A percentile compares a stretch with the other conserved stretches of the same genome.
phyloP scores from a whole-genome alignment of 2,888 invertebrate species.

The Cheilosia pagana region DNA sequence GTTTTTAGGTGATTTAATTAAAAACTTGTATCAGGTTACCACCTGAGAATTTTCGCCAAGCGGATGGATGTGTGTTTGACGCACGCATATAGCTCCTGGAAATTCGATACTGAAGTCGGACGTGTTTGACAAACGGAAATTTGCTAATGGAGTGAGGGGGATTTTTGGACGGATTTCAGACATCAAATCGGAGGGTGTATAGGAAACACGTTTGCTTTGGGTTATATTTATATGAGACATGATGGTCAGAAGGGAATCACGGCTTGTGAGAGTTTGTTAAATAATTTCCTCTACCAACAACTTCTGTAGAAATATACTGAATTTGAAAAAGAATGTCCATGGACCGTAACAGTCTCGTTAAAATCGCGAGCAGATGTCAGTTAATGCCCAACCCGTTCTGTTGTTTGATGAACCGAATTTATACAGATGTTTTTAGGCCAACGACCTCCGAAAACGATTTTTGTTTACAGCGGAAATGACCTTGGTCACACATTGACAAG shows the following conservation, averaged over 20 bases:
- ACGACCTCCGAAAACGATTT: not conserved
- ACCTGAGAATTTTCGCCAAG: slow-evolving; percentile 60
- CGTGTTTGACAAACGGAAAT: slow-evolving; percentile 21
- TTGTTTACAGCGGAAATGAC: not conserved
- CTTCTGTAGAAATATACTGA: too few relatives aligned
- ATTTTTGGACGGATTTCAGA: not conserved
- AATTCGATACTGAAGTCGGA: slow-evolving; percentile 36
- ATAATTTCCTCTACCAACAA: too few relatives aligned
- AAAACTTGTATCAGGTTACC: slow-evolving; percentile 60
- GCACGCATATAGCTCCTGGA: slow-evolving; percentile 29
- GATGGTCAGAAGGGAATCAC: too few relatives aligned
- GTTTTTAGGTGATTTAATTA: slow-evolving; percentile 44
- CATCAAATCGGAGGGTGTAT: not conserved
- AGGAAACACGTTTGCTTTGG: too few relatives aligned
- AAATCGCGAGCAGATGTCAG: not conserved
- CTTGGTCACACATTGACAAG: not conserved
- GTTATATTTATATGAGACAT: too few relatives aligned
- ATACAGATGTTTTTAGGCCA: not conserved
- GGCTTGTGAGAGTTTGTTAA: too few relatives aligned
- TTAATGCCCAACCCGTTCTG: not conserved
- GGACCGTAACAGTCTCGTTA: too few relatives aligned
- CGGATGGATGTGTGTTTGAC: slow-evolving; percentile 33
- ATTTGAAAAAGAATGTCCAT: too few relatives aligned
- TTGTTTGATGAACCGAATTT: not conserved
- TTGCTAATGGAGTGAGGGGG: slow-evolving; percentile 4